A percentile compares a stretch with the other conserved stretches of the same genome.
These are phyloP conservation scores for Erythrocercus mccallii DNA, from an alignment of 2,113 vertebrate genomes.

Conservation along the genomic window DNA sequence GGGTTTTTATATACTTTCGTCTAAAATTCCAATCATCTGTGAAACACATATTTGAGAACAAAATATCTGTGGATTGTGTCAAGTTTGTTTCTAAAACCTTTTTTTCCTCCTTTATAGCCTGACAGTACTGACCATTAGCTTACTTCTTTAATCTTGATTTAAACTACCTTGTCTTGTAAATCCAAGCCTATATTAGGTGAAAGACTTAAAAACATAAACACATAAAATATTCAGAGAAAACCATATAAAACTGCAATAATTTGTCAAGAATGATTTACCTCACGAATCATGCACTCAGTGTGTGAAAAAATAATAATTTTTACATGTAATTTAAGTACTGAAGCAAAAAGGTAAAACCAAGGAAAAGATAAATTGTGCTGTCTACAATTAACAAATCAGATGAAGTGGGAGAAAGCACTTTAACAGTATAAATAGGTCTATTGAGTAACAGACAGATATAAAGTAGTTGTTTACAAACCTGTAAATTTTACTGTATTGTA, in stretches of 20 bases:
- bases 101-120: slow-evolving; percentile 1
- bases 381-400: neutral
- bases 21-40: slow-evolving; percentile 53
- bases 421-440: neutral
- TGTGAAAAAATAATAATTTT: neutral
- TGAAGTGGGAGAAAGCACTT: neutral
- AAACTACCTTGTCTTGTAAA: slow-evolving; percentile 26
- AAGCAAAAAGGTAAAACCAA: neutral
- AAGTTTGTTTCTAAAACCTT: slow-evolving; percentile 20
- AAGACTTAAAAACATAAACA: slow-evolving; percentile 16
- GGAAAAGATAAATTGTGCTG: neutral
- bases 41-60: slow-evolving; percentile 21
- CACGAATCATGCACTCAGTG: neutral
- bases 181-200: neutral
- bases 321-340: neutral
- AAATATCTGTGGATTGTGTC: slow-evolving; percentile 31
- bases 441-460: neutral
- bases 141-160: slow-evolving; percentile 41
- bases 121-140: slow-evolving; percentile 5
- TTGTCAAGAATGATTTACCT: slow-evolving; percentile 6
- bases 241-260: slow-evolving; percentile 2
- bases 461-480: neutral
- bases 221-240: slow-evolving; percentile 17
- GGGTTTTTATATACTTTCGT: slow-evolving; percentile 9
- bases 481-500: neutral